Evolutionary conservation across 2,113 vertebrate species (phyloP), one percentile per base, ranked within the genome.

Genomic region (Hiodon alosoides): DNA sequence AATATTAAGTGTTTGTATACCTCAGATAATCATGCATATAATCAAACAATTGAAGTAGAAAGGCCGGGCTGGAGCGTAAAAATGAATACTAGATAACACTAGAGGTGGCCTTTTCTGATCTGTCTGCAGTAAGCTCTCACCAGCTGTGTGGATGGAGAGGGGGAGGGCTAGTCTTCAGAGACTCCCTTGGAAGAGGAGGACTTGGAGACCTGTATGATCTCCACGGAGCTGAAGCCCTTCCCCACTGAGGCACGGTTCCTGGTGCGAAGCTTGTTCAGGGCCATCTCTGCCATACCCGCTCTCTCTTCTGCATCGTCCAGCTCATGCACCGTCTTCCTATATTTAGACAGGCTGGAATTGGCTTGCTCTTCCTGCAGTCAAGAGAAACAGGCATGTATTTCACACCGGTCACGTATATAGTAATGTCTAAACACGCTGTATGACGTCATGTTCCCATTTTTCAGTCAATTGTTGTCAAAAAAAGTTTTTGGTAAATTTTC

Each of bases 171-270:
- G 59, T 86, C 84, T 62, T 89, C 84, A 17, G 89, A 81, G 0
- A 7, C 57, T 0, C 82, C 82, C 54, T 86, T 78, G 47, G 81
- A 78, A 58, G 79, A 77, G 58, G 75, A 73, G 0, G 83, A 77
- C 52, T 87, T 87, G 62, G 82, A 85, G 71, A 86, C 90, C 83
- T 90, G 86, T 69, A 87, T 89, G n/a, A 89, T 86, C 78, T 90
- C 88, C 67, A 88, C 84, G 0, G 89, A 89, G 66, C 83, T 58
- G 64, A 91, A 87, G 7, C 85, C 83, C 79, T 89, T 92, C 5
- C 79, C 76, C 0, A 85, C 76, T 2, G 85, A 84, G 59, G 80
- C 80, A 0, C 79, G 78, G 62, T 87, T 87, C 62, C 86, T 85
- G 74, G 79, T 88, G 61, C 80, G 75, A 60, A 88, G 64, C 76